Percentiles rank a stretch among this genome's conserved stretches.
These are phyloP conservation scores for Trachemys scripta DNA, from an alignment of 2,113 vertebrate genomes.

Conservation along the genomic window DNA sequence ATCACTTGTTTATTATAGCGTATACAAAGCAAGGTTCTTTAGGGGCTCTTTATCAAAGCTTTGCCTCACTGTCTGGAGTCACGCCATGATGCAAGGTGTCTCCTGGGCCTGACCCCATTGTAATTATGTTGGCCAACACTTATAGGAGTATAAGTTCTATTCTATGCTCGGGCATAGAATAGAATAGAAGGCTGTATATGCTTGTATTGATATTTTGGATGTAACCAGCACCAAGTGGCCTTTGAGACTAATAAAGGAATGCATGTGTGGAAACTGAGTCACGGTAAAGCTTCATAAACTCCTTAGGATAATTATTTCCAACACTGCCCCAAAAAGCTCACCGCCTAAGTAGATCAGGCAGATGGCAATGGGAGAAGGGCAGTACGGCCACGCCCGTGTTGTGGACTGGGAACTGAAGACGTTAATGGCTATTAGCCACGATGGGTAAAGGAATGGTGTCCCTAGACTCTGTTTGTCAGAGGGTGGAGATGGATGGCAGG, in stretches of 20 bases:
- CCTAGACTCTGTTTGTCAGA: no score
- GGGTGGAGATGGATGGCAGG: no score
- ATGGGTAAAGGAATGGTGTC: no score
- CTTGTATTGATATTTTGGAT: background rate
- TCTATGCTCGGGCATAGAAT: no score
- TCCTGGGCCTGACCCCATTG: background rate
- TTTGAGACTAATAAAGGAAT: background rate
- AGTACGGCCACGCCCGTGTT: background rate
- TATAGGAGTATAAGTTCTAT: background rate
- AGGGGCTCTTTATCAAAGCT: background rate
- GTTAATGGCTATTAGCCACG: no score
- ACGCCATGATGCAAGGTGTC: no score
- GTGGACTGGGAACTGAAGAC: background rate
- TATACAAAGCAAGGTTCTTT: background rate
- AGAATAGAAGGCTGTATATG: no score
- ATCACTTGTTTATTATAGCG: background rate
- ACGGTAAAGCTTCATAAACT: background rate
- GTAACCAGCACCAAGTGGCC: background rate
- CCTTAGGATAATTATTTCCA: background rate
- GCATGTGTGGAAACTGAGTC: background rate
- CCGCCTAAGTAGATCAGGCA: background rate
- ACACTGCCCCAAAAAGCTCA: background rate
- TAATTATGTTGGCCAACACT: background rate
- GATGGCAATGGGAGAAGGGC: background rate
- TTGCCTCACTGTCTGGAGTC: background rate